Conservation (phyloP, 2,113 vertebrate species). For the Ardeotis arabs region DNA sequence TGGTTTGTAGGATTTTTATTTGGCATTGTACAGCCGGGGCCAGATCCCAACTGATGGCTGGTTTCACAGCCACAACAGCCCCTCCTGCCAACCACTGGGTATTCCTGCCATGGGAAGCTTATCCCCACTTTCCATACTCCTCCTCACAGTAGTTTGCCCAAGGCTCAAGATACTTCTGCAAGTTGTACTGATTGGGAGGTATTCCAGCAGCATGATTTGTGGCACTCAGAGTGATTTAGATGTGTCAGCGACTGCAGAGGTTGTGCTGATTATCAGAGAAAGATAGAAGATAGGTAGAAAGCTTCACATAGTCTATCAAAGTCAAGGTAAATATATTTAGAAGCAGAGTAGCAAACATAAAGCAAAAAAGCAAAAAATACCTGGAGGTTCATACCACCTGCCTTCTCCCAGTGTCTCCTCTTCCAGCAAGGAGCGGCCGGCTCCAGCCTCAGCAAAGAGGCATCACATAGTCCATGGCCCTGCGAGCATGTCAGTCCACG, state of each 20-base stretch:
- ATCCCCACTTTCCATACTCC: not conserved
- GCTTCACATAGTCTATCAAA: not conserved
- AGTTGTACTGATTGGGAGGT: not conserved
- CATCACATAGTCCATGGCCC: too few relatives aligned
- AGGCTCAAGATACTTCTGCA: not conserved
- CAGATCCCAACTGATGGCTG: not conserved
- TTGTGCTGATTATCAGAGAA: not conserved
- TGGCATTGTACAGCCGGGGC: not conserved
- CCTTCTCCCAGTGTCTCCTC: not conserved
- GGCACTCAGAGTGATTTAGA: not conserved
- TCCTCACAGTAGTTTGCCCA: not conserved
- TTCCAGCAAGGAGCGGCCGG: not conserved
- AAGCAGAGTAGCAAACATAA: not conserved
- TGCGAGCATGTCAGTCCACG: rapidly evolving
- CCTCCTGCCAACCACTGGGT: not conserved
- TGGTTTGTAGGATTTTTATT: not conserved
- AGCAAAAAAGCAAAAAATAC: not conserved
- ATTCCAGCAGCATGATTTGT: not conserved
- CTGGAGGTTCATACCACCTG: not conserved
- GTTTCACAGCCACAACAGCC: rapidly evolving
- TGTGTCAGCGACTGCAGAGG: not conserved
- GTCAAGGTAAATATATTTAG: not conserved
- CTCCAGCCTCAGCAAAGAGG: rapidly evolving
- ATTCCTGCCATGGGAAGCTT: not conserved
- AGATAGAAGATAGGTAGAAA: not conserved